Percentiles rank a stretch among this genome's conserved stretches.
These are phyloP conservation scores for Loripinus fragilis DNA, from an alignment of 2,888 invertebrate species.

Conservation along the genomic window DNA sequence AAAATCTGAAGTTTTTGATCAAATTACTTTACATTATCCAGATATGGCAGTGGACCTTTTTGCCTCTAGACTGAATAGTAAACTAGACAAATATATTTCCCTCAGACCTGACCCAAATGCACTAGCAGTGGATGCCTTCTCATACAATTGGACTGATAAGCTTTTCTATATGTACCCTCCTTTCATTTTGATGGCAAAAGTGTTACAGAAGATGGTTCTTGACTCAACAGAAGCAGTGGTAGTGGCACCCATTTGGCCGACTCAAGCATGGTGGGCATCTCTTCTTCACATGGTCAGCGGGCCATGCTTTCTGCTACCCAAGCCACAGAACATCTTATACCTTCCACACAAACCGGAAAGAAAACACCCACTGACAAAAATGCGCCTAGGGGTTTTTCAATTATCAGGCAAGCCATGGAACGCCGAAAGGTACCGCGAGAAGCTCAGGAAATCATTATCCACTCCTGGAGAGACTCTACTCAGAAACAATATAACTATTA, in stretches of 20 bases:
- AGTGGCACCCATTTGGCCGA: slow-evolving; percentile 41
- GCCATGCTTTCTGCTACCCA: slow-evolving; percentile 18
- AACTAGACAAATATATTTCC: slow-evolving; percentile 39
- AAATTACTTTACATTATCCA: slow-evolving; percentile 3
- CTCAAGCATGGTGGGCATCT: slow-evolving; percentile 34
- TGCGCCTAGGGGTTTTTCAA: slow-evolving; percentile 17
- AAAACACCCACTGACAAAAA: slow-evolving; percentile 14
- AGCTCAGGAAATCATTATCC: slow-evolving; percentile 14
- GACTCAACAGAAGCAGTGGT: slow-evolving; percentile 27
- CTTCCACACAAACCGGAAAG: neutral
- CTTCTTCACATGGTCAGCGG: slow-evolving; percentile 5
- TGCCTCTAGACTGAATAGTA: slow-evolving; percentile 44
- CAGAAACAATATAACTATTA: slow-evolving; percentile 24
- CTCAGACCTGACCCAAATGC: slow-evolving; percentile 44
- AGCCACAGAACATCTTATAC: neutral
- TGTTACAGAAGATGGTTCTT: slow-evolving; percentile 32
- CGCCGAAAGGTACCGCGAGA: slow-evolving; percentile 2
- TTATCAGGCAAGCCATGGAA: slow-evolving; percentile 21
- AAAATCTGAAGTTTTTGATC: slow-evolving; percentile 17
- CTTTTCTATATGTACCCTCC: slow-evolving; percentile 51
- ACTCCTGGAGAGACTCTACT: slow-evolving; percentile 16
- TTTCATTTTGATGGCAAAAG: slow-evolving; percentile 38
- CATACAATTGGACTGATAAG: slow-evolving; percentile 28
- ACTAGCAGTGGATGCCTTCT: slow-evolving; percentile 46
- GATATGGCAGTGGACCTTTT: slow-evolving; percentile 35